A percentile compares a stretch with the other conserved stretches of the same genome.
phyloP scores from a whole-genome alignment of 2,888 invertebrate genomes.

The Cephus pulcher region DNA sequence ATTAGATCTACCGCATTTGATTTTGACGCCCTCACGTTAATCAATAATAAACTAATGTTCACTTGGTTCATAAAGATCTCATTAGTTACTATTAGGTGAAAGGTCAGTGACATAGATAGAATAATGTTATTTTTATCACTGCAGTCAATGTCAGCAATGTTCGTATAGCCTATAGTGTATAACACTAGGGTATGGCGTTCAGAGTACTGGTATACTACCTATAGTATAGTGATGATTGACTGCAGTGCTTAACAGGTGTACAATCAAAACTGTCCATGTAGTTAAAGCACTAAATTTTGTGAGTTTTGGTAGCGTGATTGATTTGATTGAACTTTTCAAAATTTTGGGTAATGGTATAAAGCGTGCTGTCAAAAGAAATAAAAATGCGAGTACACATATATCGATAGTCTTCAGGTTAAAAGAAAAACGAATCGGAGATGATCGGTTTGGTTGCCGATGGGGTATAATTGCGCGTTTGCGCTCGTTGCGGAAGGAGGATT shows the following conservation, averaged over 20 bases:
- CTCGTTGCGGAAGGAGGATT: conserved; percentile 62
- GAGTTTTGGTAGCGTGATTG: neutral
- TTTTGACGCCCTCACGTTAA: too few species aligned
- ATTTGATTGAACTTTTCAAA: neutral
- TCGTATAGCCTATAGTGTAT: neutral
- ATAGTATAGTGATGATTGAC: neutral
- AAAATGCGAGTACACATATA: too few species aligned
- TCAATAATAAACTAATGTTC: too few species aligned
- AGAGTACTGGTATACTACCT: neutral
- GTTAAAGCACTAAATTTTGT: neutral
- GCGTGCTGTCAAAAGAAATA: neutral
- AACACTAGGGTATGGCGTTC: neutral
- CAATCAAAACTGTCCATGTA: neutral
- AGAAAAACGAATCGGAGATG: conserved; percentile 23
- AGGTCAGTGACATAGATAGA: neutral
- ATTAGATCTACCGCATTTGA: neutral
- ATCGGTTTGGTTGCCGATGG: conserved; percentile 54
- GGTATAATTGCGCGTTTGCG: conserved; percentile 65
- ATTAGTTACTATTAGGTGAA: neutral
- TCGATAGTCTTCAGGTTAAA: neutral
- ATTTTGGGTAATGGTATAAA: neutral
- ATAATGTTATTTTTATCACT: neutral
- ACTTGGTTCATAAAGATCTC: too few species aligned
- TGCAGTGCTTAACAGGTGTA: neutral
- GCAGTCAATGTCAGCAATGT: neutral